Percentiles rank a stretch among this genome's conserved stretches.
These are phyloP conservation scores for Falco columbarius DNA, from an alignment of 2,797 vertebrate genomes.

Conservation along the genomic window DNA sequence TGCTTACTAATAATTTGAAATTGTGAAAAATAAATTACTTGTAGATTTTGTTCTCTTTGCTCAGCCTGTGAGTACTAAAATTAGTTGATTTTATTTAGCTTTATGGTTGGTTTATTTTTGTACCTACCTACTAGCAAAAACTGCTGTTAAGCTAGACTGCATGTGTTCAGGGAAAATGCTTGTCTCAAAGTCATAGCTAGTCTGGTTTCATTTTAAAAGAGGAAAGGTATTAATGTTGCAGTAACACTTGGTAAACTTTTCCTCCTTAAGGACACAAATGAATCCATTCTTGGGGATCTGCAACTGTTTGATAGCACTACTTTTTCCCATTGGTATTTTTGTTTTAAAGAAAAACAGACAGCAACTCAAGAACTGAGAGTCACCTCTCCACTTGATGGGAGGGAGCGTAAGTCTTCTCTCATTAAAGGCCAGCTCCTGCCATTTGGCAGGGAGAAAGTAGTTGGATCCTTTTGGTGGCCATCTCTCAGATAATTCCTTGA, in stretches of 20 bases:
- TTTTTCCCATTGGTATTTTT: not conserved
- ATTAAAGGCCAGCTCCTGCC: constrained; percentile 14
- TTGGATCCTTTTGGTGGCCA: not conserved
- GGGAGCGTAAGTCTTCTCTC: not conserved
- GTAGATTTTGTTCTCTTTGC: constrained; percentile 1
- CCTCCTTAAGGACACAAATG: not conserved
- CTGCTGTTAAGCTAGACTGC: not conserved
- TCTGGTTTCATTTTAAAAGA: not conserved
- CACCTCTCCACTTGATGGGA: not conserved
- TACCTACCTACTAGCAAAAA: constrained; percentile 17
- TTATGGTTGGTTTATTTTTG: constrained; percentile 34
- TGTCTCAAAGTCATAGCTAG: not conserved
- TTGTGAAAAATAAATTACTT: constrained; percentile 42
- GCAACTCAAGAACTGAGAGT: not conserved
- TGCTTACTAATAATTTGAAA: constrained; percentile 53
- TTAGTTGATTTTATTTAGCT: constrained; percentile 49
- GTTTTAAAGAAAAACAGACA: not conserved
- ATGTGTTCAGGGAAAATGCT: not conserved
- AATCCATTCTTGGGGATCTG: not conserved
- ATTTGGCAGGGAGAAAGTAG: not conserved
- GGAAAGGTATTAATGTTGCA: not conserved
- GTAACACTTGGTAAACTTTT: not conserved
- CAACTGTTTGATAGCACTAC: not conserved
- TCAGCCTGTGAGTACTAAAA: constrained; percentile 33
- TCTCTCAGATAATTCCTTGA: not conserved